A percentile compares a stretch with the other conserved stretches of the same genome.
phyloP scores from a whole-genome alignment of 2,888 invertebrate genomes.

The Thecocarcelia acutangulata region DNA sequence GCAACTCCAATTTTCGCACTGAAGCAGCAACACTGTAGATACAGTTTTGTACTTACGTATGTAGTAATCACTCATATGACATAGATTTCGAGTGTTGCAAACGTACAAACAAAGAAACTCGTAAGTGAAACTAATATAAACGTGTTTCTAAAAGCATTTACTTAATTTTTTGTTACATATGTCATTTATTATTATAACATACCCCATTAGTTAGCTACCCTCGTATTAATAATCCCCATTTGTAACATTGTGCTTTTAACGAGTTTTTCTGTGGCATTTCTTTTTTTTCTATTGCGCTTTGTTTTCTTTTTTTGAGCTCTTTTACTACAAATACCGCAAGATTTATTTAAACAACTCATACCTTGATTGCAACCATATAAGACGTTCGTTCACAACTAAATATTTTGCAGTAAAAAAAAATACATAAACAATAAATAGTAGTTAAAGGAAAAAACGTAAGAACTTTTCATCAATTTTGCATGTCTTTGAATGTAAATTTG shows the following conservation, averaged over 20 bases:
- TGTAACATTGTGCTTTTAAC: conserved; percentile 33
- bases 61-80: too few relatives aligned
- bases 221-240: not conserved
- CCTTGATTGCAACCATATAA: conserved; percentile 51
- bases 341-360: conserved; percentile 31
- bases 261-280: conserved; percentile 31
- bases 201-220: too few relatives aligned
- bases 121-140: too few relatives aligned
- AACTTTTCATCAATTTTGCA: conserved; percentile 6
- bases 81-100: too few relatives aligned
- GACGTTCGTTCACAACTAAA: conserved; percentile 78
- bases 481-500: conserved; percentile 32
- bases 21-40: too few relatives aligned
- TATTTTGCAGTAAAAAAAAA: not conserved
- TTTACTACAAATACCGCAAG: conserved; percentile 54
- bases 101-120: too few relatives aligned
- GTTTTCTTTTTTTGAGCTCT: not conserved
- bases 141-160: too few relatives aligned
- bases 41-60: too few relatives aligned
- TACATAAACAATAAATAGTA: not conserved
- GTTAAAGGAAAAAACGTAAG: not conserved
- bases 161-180: too few relatives aligned
- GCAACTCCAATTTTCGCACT: too few relatives aligned
- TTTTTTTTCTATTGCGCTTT: not conserved
- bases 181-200: too few relatives aligned